These are phyloP conservation scores for Cossypha dichroa DNA, from an alignment of 2,797 vertebrate species.

Conservation along the genomic window DNA sequence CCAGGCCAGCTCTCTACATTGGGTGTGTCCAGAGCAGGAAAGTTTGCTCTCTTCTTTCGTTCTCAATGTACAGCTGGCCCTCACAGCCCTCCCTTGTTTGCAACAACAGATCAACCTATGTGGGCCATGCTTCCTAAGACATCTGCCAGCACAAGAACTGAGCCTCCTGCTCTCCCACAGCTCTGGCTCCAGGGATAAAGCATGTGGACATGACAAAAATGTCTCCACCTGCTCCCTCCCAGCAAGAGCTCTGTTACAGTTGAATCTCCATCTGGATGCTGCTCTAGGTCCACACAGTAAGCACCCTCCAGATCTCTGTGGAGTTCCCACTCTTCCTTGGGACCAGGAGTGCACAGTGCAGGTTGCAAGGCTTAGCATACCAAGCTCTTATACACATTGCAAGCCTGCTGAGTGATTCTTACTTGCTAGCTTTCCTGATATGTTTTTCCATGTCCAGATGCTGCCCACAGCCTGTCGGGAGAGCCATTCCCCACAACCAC, in stretches of 20 bases:
- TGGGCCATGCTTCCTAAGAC: not conserved
- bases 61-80: not conserved
- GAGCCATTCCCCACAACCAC: fast-evolving
- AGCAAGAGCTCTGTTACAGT: not conserved
- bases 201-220: fast-evolving
- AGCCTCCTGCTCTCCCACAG: not conserved
- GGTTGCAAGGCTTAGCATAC: not conserved
- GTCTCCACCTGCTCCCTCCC: not conserved
- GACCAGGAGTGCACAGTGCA: not conserved
- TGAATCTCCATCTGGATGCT: not conserved
- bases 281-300: not conserved
- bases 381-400: not conserved
- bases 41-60: not conserved
- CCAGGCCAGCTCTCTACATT: not conserved
- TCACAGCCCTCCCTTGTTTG: not conserved
- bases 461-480: not conserved
- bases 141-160: not conserved
- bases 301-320: not conserved
- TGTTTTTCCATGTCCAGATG: not conserved
- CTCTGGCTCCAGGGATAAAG: fast-evolving
- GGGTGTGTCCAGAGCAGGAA: not conserved
- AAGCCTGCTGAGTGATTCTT: not conserved
- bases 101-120: not conserved
- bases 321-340: not conserved
- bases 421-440: not conserved